Percentiles rank a stretch among this genome's conserved stretches.
Evolutionary conservation across 2,888 invertebrate genomes (phyloP).

Genomic region (Cheilosia impressa): DNA sequence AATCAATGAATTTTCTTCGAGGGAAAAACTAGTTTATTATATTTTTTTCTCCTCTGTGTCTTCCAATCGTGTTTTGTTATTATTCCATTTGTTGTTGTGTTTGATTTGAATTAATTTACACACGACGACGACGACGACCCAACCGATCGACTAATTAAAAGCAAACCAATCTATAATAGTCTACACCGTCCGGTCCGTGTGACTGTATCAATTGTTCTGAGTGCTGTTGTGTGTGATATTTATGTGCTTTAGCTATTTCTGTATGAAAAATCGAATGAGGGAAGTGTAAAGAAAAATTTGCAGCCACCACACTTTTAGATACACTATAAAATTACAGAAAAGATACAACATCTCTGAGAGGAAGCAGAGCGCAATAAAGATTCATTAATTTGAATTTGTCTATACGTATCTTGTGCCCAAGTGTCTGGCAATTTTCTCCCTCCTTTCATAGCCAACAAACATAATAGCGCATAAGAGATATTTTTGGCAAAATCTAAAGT

Average conservation of each 20-base stretch:
- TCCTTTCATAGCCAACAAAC: conserved; percentile 1
- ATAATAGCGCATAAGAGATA: conserved; percentile 38
- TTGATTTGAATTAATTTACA: conserved; percentile 67
- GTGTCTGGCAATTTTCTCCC: conserved; percentile 16
- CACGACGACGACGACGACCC: conserved; percentile 67
- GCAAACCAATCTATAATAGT: conserved; percentile 65
- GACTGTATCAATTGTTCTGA: conserved; percentile 49
- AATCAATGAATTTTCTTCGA: conserved; percentile 66
- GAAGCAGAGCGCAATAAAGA: conserved; percentile 36
- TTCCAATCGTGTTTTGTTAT: conserved; percentile 38
- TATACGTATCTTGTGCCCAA: conserved; percentile 9
- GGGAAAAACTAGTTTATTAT: conserved; percentile 63
- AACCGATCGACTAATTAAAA: conserved; percentile 71
- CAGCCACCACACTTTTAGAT: conserved; percentile 35
- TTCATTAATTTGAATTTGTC: conserved; percentile 45
- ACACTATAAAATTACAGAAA: conserved; percentile 42
- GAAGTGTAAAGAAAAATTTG: conserved; percentile 11
- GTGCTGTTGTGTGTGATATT: conserved; percentile 51
- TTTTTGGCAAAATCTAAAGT: conserved; percentile 35
- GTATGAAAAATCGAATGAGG: conserved; percentile 57
- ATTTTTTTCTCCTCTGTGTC: conserved; percentile 1
- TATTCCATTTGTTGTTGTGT: conserved; percentile 47
- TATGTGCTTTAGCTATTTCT: conserved; percentile 63
- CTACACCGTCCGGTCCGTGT: conserved; percentile 35
- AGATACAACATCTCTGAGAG: conserved; percentile 43